Evolutionary conservation across 2,888 invertebrate species (phyloP).

Genomic region (Choristoneura rosaceana): DNA sequence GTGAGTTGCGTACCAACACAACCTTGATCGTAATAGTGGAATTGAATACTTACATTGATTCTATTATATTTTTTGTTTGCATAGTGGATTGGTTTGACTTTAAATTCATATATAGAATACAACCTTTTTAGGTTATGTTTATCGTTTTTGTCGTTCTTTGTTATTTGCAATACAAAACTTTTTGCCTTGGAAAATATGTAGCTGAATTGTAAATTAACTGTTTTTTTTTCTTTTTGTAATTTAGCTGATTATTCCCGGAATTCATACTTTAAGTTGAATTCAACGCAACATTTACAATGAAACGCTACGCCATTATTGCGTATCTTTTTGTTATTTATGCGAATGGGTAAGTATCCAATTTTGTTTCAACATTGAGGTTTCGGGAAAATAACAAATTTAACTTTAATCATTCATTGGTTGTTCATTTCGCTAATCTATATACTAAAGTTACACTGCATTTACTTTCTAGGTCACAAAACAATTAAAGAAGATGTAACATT

Average conservation of each 20-base stretch:
- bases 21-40: conserved; percentile 18
- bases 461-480: no score
- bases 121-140: neutral
- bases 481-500: no score
- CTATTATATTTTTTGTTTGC: conserved; percentile 9
- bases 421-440: no score
- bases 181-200: neutral
- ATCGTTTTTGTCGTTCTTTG: neutral
- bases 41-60: conserved; percentile 13
- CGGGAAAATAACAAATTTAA: neutral
- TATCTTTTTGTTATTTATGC: conserved; percentile 19
- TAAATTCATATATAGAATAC: neutral
- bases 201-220: neutral
- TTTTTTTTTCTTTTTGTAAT: neutral
- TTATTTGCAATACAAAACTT: neutral
- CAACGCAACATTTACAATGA: conserved; percentile 21
- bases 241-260: conserved; percentile 25
- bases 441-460: no score
- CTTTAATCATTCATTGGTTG: neutral
- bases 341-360: conserved; percentile 26
- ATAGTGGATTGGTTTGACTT: conserved; percentile 1
- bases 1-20: conserved; percentile 62
- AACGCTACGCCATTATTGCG: conserved; percentile 14
- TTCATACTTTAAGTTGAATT: neutral
- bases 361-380: neutral